These are phyloP conservation scores for Anarrhichthys ocellatus DNA, from an alignment of 2,113 vertebrate genomes.

Conservation along the genomic window DNA sequence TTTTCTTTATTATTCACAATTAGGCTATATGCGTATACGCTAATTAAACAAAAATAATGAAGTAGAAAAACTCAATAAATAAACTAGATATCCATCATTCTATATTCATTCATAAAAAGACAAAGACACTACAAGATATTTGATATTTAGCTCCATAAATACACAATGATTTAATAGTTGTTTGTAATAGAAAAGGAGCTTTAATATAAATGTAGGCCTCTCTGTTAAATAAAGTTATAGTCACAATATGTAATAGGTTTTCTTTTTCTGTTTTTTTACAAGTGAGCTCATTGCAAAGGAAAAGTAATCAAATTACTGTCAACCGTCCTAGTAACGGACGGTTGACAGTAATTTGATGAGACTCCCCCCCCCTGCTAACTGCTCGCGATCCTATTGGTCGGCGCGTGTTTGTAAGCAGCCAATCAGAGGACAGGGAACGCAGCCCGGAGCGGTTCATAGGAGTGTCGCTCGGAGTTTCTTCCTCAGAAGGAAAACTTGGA, in stretches of 20 bases:
- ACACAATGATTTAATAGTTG: not conserved
- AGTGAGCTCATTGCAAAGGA: not conserved
- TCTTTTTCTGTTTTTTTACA: not conserved
- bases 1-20: not conserved
- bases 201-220: not conserved
- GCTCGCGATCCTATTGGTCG: conserved; percentile 50
- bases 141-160: not conserved
- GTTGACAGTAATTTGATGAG: too few relatives aligned
- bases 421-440: conserved; percentile 46
- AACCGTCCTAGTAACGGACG: too few relatives aligned
- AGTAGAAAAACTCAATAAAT: not conserved
- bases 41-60: not conserved
- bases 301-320: not conserved
- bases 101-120: not conserved
- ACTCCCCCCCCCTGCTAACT: conserved; percentile 3
- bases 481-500: conserved; percentile 36
- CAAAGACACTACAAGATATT: not conserved
- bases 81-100: not conserved
- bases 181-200: not conserved
- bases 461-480: not conserved
- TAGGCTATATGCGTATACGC: not conserved
- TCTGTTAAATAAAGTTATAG: not conserved
- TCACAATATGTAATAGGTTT: not conserved
- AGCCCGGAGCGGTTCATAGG: conserved; percentile 33
- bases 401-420: not conserved